These are phyloP conservation scores for Agrochola lychnidis DNA, from an alignment of 2,888 invertebrate species.

Conservation along the genomic window DNA sequence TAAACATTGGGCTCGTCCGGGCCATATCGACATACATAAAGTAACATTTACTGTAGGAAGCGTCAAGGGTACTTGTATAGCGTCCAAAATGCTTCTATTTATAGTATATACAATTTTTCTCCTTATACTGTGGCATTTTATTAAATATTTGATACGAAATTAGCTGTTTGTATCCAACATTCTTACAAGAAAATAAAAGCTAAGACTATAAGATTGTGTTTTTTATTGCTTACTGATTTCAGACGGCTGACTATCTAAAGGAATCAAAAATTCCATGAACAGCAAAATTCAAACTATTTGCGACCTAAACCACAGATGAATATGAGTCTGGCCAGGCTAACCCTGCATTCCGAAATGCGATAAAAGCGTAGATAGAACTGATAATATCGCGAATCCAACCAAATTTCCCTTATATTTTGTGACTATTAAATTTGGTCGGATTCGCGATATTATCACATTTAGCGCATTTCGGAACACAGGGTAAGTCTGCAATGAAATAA, in stretches of 20 bases:
- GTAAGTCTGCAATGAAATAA: too few species aligned
- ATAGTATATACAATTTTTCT: conserved; percentile 86
- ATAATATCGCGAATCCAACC: too few species aligned
- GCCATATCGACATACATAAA: conserved; percentile 54
- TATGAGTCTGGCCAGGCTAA: too few species aligned
- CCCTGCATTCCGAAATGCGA: too few species aligned
- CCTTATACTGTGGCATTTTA: conserved; percentile 84
- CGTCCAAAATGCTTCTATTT: conserved; percentile 79
- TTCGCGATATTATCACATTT: too few species aligned
- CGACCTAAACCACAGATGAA: too few species aligned
- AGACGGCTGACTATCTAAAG: background rate
- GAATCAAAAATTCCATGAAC: background rate
- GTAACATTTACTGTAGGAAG: conserved; percentile 68
- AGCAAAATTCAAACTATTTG: background rate
- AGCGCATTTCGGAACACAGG: too few species aligned
- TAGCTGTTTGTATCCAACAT: conserved; percentile 87
- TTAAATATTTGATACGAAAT: conserved; percentile 87
- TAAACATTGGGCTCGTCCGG: conserved; percentile 53
- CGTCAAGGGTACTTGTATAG: conserved; percentile 63
- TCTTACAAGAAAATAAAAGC: conserved; percentile 88
- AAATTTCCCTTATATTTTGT: too few species aligned
- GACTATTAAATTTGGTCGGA: too few species aligned
- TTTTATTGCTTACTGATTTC: conserved; percentile 59
- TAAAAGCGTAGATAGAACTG: too few species aligned
- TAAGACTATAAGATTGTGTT: conserved; percentile 76